phyloP scores from a whole-genome alignment of 2,113 vertebrate genomes.

The Xenopus laevis region DNA sequence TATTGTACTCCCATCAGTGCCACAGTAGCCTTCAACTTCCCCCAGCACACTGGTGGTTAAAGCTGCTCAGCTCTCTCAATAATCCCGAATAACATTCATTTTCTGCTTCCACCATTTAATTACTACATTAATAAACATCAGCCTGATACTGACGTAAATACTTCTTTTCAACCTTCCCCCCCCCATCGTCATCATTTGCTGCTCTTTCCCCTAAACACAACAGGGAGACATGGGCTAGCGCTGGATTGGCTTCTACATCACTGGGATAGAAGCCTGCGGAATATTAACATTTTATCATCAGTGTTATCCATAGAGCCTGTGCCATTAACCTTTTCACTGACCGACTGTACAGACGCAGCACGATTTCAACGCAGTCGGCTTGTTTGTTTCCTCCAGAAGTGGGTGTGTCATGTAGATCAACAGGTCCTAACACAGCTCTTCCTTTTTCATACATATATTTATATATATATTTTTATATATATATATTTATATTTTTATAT shows the following conservation, averaged over 20 bases:
- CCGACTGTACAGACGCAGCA: too few relatives aligned
- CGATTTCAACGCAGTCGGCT: conserved; percentile 12
- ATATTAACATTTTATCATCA: background rate
- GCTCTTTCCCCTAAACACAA: conserved; percentile 16
- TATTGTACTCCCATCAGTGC: too few relatives aligned
- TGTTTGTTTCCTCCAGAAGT: conserved; percentile 53
- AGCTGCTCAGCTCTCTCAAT: background rate
- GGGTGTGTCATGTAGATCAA: conserved; percentile 68
- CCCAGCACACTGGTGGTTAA: background rate
- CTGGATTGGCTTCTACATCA: conserved; percentile 16
- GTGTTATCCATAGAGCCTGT: background rate
- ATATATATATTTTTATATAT: too few relatives aligned
- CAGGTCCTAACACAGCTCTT: conserved; percentile 65
- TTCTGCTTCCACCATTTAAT: conserved; percentile 10
- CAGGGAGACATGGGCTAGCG: conserved; percentile 6
- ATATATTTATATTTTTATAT: too few relatives aligned
- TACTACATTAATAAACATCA: conserved; percentile 7
- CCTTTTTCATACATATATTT: too few relatives aligned
- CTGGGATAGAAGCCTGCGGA: background rate
- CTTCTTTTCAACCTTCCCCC: too few relatives aligned
- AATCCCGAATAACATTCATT: background rate
- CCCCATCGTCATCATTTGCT: background rate
- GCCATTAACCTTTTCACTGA: too few relatives aligned
- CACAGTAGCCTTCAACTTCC: background rate
- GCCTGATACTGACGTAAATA: conserved; percentile 20